These are phyloP conservation scores for Cyclophora punctaria DNA, from an alignment of 2,888 invertebrate species.

Conservation along the genomic window DNA sequence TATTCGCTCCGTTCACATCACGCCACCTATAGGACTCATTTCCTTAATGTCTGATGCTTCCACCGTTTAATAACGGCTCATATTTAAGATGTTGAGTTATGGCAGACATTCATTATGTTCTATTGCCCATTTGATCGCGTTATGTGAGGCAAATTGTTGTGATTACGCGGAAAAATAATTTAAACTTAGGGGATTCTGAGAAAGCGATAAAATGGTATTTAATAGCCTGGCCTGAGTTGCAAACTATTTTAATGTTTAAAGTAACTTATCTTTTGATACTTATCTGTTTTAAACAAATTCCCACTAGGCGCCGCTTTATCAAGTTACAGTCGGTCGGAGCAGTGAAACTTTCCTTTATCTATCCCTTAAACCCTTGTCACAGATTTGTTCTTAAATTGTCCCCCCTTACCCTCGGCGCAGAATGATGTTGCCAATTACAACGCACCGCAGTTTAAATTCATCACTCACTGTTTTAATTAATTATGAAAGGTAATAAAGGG, in stretches of 20 bases:
- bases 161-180: too few relatives aligned
- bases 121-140: too few relatives aligned
- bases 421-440: constrained; percentile 20
- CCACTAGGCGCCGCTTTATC: background rate
- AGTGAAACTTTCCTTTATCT: constrained; percentile 5
- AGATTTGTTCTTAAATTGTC: constrained; percentile 12
- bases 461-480: constrained; percentile 37
- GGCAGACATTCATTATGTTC: too few relatives aligned
- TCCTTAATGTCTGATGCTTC: constrained; percentile 7
- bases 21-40: constrained; percentile 15
- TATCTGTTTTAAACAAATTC: background rate
- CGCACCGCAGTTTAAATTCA: constrained; percentile 21
- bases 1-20: constrained; percentile 15
- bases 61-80: too few relatives aligned
- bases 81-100: too few relatives aligned
- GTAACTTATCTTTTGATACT: background rate
- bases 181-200: too few relatives aligned
- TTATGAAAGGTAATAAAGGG: constrained; percentile 43
- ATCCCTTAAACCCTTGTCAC: constrained; percentile 9
- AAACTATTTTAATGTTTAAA: too few relatives aligned
- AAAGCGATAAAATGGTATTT: too few relatives aligned
- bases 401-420: constrained; percentile 6
- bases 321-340: background rate
- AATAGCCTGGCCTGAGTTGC: too few relatives aligned
- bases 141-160: too few relatives aligned